Evolutionary conservation across 2,888 invertebrate genomes (phyloP).

Genomic region (Drosophila longiperda): DNA sequence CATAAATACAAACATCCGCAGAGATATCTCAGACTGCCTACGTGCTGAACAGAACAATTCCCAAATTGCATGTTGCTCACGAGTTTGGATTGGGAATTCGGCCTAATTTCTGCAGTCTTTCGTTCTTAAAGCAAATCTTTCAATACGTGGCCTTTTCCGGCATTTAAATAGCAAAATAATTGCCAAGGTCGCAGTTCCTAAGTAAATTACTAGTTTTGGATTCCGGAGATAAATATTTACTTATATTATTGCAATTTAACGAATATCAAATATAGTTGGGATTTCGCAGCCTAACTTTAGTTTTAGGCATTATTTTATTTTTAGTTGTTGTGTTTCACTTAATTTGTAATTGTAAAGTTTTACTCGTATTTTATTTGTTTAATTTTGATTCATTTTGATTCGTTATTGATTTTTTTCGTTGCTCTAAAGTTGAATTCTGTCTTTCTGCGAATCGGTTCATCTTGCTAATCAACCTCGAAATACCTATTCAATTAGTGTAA

Average conservation of each 20-base stretch:
- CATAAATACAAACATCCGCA: neutral
- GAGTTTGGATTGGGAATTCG: slow-evolving; percentile 17
- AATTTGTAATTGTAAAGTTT: neutral
- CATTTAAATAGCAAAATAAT: neutral
- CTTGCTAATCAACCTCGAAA: neutral
- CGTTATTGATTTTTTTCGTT: neutral
- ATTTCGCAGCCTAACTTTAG: neutral
- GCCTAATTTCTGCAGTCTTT: slow-evolving; percentile 3
- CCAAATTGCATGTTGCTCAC: slow-evolving; percentile 35
- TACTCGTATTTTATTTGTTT: neutral
- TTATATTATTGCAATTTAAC: neutral
- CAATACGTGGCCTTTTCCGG: neutral
- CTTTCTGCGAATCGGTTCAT: neutral
- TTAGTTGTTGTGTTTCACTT: neutral
- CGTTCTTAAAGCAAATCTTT: neutral
- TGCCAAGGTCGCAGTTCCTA: neutral
- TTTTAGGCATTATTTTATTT: neutral
- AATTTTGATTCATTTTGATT: neutral
- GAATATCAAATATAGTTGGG: neutral
- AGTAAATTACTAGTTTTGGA: neutral
- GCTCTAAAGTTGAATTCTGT: neutral
- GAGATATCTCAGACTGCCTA: slow-evolving; percentile 26
- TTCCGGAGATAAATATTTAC: neutral
- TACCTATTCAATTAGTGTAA: neutral
- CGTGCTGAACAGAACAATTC: slow-evolving; percentile 26